Evolutionary conservation across 2,888 invertebrate species (phyloP), one percentile per base, ranked within the genome.

Genomic region (Polymixis flavicincta): DNA sequence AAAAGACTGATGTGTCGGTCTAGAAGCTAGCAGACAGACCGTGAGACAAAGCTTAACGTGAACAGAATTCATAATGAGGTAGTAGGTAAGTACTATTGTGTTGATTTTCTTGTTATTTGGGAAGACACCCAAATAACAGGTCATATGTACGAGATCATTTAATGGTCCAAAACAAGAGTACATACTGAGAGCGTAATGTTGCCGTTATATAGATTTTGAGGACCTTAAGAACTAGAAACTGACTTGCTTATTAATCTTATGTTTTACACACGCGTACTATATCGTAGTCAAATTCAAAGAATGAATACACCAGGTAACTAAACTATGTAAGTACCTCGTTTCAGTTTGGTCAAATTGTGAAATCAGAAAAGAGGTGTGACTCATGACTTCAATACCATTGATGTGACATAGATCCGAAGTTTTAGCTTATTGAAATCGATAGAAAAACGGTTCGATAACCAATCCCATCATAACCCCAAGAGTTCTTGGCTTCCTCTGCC

Each of bases 21-120:
- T 32, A 69, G 28, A 48, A 74, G 64, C 52, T 64, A 45, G 37
- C 60, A 71, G 82, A 78, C 82, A 59, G 52, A 54, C 22, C 78
- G 71, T 78, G 78, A 77, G 61, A 78, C 82, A 61, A 71, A 52
- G 45, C 22, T 17, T 25, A 14, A 19, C 68, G 71, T 69, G 73
- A 71, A 65, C 57, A 65, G 74, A 71, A 74, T 82, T 64, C 0
- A 50, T 71, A 50, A 74, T 61, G 37, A 78, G n/a, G 13, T 63
- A 19, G 45, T n/a, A n/a, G n/a, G n/a, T n/a, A n/a, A n/a, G n/a
- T 42, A 59, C 32, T 67, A 71, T 71, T 50, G 67, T 55, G 25
- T 54, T 37, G 17, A n/a, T 70, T 55, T 32, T 32, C 45, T 52
- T 69, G 60, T 45, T 45, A 65, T 76, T 68, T 64, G 17, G 50